Evolutionary conservation across 2,797 vertebrate genomes (phyloP).

Genomic region (Myiothlypis coronata): DNA sequence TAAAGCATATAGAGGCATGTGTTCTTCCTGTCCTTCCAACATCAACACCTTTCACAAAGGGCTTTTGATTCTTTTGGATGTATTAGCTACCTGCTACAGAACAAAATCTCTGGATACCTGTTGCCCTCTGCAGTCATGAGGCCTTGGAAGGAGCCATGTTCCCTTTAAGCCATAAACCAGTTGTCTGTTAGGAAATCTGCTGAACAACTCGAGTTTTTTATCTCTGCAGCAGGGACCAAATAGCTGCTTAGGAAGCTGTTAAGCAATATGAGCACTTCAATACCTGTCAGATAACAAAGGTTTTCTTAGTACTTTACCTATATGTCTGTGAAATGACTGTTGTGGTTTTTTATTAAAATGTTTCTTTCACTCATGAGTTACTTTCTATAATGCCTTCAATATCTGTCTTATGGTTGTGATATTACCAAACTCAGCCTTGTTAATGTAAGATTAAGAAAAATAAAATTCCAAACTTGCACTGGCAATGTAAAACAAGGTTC

Average conservation of each 20-base stretch:
- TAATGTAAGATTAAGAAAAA: constrained; percentile 45
- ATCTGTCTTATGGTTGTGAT: not conserved
- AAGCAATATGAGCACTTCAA: not conserved
- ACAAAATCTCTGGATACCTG: not conserved
- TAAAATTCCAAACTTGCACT: constrained; percentile 48
- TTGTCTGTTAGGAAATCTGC: not conserved
- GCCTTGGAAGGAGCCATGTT: not conserved
- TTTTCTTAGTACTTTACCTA: not conserved
- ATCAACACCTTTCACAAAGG: not conserved
- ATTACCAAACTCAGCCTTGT: not conserved
- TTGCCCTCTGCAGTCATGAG: not conserved
- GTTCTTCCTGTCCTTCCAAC: not conserved
- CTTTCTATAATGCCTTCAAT: not conserved
- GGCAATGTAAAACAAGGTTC: constrained; percentile 35
- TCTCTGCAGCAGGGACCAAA: not conserved
- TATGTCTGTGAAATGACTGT: constrained; percentile 2
- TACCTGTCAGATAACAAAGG: not conserved
- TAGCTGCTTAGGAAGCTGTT: not conserved
- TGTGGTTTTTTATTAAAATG: not conserved
- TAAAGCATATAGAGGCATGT: not conserved
- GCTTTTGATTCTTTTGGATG: not conserved
- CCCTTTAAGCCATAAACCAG: not conserved
- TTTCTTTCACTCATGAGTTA: not conserved
- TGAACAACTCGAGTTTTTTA: not conserved
- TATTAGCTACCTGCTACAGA: not conserved